phyloP scores from a whole-genome alignment of 2,888 invertebrate genomes.

The Agrotis ipsilon region DNA sequence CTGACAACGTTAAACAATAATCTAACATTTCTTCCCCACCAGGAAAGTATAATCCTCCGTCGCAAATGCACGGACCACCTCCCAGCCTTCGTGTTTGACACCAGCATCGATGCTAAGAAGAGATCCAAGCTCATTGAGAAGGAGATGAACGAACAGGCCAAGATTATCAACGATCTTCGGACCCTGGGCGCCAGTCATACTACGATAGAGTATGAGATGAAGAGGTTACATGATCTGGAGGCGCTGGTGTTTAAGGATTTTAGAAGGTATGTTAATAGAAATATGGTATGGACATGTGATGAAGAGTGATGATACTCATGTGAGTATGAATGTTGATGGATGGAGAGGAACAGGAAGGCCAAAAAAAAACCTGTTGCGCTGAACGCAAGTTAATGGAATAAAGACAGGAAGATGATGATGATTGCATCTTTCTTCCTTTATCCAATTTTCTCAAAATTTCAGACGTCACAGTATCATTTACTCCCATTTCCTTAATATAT shows the following conservation, averaged over 20 bases:
- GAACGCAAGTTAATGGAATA: no score
- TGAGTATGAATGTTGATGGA: no score
- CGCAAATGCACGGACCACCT: slow-evolving; percentile 94
- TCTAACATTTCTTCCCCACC: not conserved
- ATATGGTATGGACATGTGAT: no score
- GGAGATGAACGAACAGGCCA: slow-evolving; percentile 99
- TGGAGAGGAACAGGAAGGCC: no score
- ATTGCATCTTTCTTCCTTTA: no score
- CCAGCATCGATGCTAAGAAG: slow-evolving; percentile 94
- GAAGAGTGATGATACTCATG: no score
- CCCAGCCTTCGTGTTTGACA: slow-evolving; percentile 96
- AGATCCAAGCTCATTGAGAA: slow-evolving; percentile 98
- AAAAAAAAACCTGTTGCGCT: no score
- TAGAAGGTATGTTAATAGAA: slow-evolving; percentile 89
- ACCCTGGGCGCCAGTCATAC: slow-evolving; percentile 97
- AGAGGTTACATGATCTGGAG: slow-evolving; percentile 97
- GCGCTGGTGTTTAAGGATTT: slow-evolving; percentile 98
- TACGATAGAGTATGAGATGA: slow-evolving; percentile 98
- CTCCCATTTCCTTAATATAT: no score
- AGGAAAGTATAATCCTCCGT: slow-evolving; percentile 93
- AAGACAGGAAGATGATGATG: no score
- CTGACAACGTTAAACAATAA: no score
- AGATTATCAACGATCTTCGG: slow-evolving; percentile 97
- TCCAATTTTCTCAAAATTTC: no score
- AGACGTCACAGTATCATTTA: no score